These are phyloP conservation scores for Ceyx erithaca DNA, from an alignment of 2,797 vertebrate genomes.

Conservation along the genomic window DNA sequence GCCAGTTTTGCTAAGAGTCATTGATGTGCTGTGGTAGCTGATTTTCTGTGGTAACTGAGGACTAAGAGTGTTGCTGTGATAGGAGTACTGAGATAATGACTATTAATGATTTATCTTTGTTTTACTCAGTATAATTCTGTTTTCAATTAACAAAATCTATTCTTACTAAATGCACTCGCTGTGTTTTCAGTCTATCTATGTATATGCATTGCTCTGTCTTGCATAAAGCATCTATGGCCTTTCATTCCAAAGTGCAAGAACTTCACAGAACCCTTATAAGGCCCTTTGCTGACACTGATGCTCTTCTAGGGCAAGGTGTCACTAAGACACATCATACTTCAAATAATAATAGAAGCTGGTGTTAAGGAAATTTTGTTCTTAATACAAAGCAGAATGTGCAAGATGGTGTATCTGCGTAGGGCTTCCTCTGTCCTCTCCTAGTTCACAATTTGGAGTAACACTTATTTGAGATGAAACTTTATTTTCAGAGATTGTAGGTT, in stretches of 20 bases:
- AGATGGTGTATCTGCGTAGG: fast-evolving
- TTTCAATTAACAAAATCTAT: neutral
- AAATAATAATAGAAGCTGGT: neutral
- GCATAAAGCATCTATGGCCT: neutral
- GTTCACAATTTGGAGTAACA: neutral
- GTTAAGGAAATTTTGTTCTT: neutral
- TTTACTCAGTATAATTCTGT: neutral
- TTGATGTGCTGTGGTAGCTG: neutral
- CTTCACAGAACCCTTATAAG: neutral
- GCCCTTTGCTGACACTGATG: neutral
- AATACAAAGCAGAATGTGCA: neutral
- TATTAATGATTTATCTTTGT: neutral
- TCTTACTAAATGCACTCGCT: neutral
- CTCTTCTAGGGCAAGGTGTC: neutral
- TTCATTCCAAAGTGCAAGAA: neutral
- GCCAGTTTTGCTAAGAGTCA: neutral
- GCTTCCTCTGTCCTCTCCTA: neutral
- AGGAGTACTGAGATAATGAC: neutral
- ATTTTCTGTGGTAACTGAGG: neutral
- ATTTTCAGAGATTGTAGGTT: neutral
- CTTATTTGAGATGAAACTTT: neutral
- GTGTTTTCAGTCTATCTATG: neutral
- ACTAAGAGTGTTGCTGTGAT: neutral
- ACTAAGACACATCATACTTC: neutral
- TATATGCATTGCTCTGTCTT: neutral